Base-by-base conservation (phyloP, 2,888 invertebrate species). In the Petrolisthes manimaculis region DNA sequence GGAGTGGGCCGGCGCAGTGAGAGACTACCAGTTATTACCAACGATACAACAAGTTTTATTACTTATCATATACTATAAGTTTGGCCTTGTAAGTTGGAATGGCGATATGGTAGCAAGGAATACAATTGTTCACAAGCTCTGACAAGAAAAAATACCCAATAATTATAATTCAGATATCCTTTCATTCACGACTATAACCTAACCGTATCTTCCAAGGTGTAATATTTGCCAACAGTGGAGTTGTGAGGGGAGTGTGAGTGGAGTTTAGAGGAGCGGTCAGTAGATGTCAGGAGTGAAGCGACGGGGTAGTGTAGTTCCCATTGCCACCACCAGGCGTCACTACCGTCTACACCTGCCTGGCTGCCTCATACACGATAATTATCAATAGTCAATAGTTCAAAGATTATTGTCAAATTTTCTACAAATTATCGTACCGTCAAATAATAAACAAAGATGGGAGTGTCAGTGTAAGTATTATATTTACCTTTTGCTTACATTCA, bases 1-100 rank as follows among this genome's bases (percentile, higher is more conserved):
- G 88, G 74, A 88, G 84, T 88, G 88, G 67, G 84, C 88, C 84
- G 88, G 88, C 88, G 88, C 88, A 88, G 83, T 84, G 84, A 83
- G 79, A 56, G 79, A 56, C 75, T 55, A 54, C 6, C 88, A 81
- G 84, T 80, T 37, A 54, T 80, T 84, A 55, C 88, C 88, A 88
- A 88, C 74, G 80, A 71, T 74, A 8, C 77, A 77, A 77, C 8
- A 21, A 74, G 53, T 51, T 77, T 6, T 37, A 77, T 77, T 37
- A 53, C 54, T 37, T 51, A 51, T 77, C 24, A 37, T 24, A 8
- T 77, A 77, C 9, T 77, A 24, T 53, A 6, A 71, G 3, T 21
- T 71, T 37, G 37, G 37, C 37, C 37, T 37, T 37, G 37, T 37
- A 37, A 37, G 37, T 2, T 37, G 37, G 37, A 37, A 37, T 0